Conservation (phyloP, 1,140 invertebrate genomes). For the Apis cerana region DNA sequence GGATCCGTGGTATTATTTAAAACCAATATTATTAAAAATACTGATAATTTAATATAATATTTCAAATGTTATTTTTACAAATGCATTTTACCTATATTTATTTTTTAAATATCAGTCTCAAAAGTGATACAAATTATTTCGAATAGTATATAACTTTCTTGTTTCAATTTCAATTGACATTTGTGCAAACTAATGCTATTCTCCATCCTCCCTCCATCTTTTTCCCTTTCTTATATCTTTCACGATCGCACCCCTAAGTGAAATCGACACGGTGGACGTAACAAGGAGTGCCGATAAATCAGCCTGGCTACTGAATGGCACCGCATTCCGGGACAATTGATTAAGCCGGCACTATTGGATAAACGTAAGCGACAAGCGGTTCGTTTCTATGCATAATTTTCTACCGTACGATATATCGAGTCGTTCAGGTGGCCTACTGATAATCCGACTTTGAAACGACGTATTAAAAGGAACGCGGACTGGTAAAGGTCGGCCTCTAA, state of each 20-base stretch:
- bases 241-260: conserved; percentile 3
- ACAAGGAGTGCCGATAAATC: conserved; percentile 55
- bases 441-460: conserved; percentile 30
- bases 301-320: conserved; percentile 10
- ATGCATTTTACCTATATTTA: too few species aligned
- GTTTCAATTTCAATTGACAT: too few species aligned
- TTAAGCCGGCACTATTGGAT: conserved; percentile 58
- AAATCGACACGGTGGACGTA: conserved; percentile 32
- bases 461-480: neutral
- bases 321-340: conserved; percentile 65
- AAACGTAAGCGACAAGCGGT: conserved; percentile 32
- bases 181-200: conserved; percentile 21
- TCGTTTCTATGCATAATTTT: conserved; percentile 49
- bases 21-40: too few species aligned
- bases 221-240: neutral
- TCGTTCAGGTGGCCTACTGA: conserved; percentile 15
- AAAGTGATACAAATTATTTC: too few species aligned
- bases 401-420: conserved; percentile 24
- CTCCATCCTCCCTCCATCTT: neutral
- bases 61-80: too few species aligned
- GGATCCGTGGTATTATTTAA: too few species aligned
- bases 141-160: too few species aligned
- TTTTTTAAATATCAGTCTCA: too few species aligned
- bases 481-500: conserved; percentile 4
- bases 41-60: too few species aligned